A percentile compares a stretch with the other conserved stretches of the same genome.
Evolutionary conservation across 2,797 vertebrate species (phyloP).

Genomic region (Schizopygopsis pylzovi): DNA sequence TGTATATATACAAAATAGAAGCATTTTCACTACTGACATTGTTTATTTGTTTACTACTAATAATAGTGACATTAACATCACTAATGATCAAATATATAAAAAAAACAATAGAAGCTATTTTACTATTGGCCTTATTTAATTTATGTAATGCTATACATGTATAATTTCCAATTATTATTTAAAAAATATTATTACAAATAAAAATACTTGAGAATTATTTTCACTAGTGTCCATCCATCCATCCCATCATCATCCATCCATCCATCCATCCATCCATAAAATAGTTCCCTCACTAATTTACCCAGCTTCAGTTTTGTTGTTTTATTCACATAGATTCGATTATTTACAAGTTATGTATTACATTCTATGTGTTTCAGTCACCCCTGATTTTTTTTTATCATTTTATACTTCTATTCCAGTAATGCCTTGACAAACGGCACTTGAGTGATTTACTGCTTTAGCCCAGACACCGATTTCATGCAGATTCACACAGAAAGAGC

Average conservation of each 20-base stretch:
- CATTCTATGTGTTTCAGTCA: not conserved
- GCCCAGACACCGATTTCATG: conserved; percentile 87
- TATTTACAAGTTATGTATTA: not conserved
- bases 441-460: conserved; percentile 77
- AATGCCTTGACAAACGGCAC: conserved; percentile 77
- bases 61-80: too few species aligned
- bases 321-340: not conserved
- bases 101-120: too few species aligned
- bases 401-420: conserved; percentile 72
- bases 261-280: not conserved
- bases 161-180: too few species aligned
- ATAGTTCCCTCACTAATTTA: not conserved
- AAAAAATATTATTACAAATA: too few species aligned
- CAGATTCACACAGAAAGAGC: conserved; percentile 78
- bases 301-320: not conserved
- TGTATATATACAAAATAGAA: not conserved
- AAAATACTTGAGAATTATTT: too few species aligned
- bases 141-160: too few species aligned
- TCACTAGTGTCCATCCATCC: too few species aligned
- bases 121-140: too few species aligned
- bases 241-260: not conserved
- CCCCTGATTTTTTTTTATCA: not conserved
- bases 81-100: too few species aligned
- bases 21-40: not conserved
- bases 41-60: too few species aligned